Conservation (phyloP, 2,797 vertebrate species). For the Tarsius wallacei region DNA sequence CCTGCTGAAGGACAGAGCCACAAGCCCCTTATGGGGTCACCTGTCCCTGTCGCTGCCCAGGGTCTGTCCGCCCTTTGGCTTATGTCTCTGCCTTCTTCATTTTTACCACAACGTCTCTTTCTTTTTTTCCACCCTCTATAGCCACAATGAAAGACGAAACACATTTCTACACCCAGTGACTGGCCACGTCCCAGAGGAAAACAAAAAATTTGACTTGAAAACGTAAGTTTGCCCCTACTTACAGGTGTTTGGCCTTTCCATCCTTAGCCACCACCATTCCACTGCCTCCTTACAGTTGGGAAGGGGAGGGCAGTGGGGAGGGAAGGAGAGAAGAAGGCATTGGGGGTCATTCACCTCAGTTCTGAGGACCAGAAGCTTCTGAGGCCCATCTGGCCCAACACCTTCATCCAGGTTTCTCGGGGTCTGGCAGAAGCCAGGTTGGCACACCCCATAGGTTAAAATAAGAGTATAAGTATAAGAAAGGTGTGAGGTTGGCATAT, state of each 20-base stretch:
- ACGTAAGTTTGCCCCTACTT: slow-evolving; percentile 89
- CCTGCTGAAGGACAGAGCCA: background rate
- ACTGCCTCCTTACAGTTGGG: background rate
- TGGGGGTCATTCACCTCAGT: background rate
- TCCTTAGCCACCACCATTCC: background rate
- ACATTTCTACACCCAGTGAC: slow-evolving; percentile 95
- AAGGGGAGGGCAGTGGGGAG: background rate
- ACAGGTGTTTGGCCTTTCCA: background rate
- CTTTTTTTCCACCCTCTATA: slow-evolving; percentile 77
- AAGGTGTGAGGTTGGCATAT: background rate
- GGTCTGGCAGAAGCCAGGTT: background rate
- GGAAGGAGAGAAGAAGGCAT: background rate
- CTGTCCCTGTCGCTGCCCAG: background rate
- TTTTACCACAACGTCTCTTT: background rate
- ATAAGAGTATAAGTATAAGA: background rate
- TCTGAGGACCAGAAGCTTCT: background rate
- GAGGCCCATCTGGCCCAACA: background rate
- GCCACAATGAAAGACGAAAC: slow-evolving; percentile 96
- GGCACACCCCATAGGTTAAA: rapidly evolving
- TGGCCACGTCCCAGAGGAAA: slow-evolving; percentile 92
- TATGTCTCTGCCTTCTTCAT: background rate
- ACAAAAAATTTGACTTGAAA: slow-evolving; percentile 90
- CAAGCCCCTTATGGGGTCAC: rapidly evolving
- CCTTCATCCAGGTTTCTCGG: background rate
- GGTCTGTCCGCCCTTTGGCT: too few relatives aligned